Base-by-base conservation (phyloP, 2,113 vertebrate species). In the Oncorhynchus tshawytscha region DNA sequence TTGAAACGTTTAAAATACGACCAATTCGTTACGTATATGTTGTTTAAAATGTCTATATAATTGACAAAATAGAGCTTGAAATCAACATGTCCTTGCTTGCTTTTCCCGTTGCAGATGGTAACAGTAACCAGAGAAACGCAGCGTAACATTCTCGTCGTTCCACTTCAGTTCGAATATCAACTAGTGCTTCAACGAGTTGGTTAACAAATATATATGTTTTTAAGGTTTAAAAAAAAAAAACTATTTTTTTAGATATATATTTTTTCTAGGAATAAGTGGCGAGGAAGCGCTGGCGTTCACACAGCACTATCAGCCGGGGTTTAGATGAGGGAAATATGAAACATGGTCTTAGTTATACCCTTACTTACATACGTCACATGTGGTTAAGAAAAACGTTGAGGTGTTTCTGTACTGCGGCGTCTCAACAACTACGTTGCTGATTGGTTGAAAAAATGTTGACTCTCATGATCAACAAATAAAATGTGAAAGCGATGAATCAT, bases 201-300 rank as follows among this genome's bases (percentile, higher is more conserved):
- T 93, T 93, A 89, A 67, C 83, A 66, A 86, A 89, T 91, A 89
- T 6, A 34, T 6, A 34, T 81, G 81, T 86, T 64, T 66, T 78
- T 84, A 31, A 4, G 4, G 27, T 27, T 93, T 93, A 89, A 67
- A 84, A 66, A 87, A 89, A 91, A 90, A n/a, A n/a, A n/a, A n/a
- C n/a, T n/a, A n/a, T n/a, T 91, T 66, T 78, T 84, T 31, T 29
- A 66, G 86, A 89, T 91, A 90, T 91, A 31, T 1, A 5, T 81
- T 79, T 86, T 64, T 66, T 78, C 82, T 85, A 90, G 91, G 86
- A 91, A 91, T 39, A 92, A 91, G 92, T 92, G 90, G 89, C 88
- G 92, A 92, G 90, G 91, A 80, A 86, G 90, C 91, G 92, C 91
- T 84, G 88, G 88, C 92, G 90, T 85, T 91, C 90, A 89, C 92